Conservation (phyloP, 2,113 vertebrate genomes). For the Lagopus leucura region DNA sequence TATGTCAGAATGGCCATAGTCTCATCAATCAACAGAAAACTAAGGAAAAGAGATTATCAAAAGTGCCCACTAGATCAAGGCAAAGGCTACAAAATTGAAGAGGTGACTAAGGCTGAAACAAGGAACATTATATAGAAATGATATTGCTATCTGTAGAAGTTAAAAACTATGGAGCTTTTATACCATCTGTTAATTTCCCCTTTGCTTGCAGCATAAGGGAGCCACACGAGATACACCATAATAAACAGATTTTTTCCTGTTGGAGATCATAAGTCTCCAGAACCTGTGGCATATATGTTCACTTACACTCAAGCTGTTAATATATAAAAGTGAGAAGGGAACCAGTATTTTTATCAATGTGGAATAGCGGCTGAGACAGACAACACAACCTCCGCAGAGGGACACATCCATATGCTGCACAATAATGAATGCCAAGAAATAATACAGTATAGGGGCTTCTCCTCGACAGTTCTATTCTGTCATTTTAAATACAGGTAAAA, state of each 20-base stretch:
- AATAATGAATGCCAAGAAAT: slow-evolving; percentile 56
- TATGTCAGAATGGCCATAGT: not conserved
- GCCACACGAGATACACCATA: slow-evolving; percentile 41
- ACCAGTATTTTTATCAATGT: slow-evolving; percentile 72
- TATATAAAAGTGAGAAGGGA: slow-evolving; percentile 60
- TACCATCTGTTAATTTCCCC: slow-evolving; percentile 49
- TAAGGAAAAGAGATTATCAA: not conserved
- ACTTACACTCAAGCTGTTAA: slow-evolving; percentile 69
- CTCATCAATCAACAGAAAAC: not conserved
- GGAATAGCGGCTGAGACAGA: slow-evolving; percentile 69
- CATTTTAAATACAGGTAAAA: slow-evolving; percentile 4
- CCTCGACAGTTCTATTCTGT: not conserved
- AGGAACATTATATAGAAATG: not conserved
- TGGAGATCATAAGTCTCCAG: slow-evolving; percentile 48
- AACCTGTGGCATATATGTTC: slow-evolving; percentile 60
- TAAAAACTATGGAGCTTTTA: slow-evolving; percentile 38
- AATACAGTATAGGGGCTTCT: slow-evolving; percentile 5
- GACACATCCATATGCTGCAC: slow-evolving; percentile 55
- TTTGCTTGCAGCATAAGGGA: slow-evolving; percentile 28
- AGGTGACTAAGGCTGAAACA: not conserved
- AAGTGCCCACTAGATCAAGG: not conserved
- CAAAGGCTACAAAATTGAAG: not conserved
- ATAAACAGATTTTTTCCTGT: slow-evolving; percentile 51
- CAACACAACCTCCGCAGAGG: slow-evolving; percentile 68
- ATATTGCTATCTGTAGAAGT: not conserved